These are phyloP conservation scores for Neodon shergylaensis DNA, from an alignment of 2,113 vertebrate genomes.

Conservation along the genomic window DNA sequence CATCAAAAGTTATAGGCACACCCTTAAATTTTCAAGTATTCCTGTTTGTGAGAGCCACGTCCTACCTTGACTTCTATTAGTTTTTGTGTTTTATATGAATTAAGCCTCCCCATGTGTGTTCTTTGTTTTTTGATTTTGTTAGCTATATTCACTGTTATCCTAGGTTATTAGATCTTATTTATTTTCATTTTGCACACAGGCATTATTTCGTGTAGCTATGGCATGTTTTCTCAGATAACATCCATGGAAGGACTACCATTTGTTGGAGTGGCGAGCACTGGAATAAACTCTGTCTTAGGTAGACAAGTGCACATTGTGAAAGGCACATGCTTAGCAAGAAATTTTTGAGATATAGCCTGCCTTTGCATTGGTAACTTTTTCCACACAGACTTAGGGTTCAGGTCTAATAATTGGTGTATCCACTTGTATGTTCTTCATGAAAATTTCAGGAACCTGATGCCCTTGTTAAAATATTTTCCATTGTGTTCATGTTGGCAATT, in stretches of 20 bases:
- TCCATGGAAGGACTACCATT: background rate
- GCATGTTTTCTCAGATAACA: background rate
- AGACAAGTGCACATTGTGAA: background rate
- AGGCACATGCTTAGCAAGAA: background rate
- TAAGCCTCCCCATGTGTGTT: background rate
- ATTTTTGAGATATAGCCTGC: accelerated
- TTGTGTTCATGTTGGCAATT: background rate
- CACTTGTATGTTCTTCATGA: background rate
- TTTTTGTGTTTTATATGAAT: background rate
- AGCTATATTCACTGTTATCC: background rate
- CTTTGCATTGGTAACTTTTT: background rate
- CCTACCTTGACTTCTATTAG: background rate
- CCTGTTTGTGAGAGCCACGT: accelerated
- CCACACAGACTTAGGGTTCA: background rate
- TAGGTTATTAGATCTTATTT: background rate
- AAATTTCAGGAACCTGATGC: background rate
- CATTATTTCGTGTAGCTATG: background rate
- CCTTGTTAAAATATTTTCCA: background rate
- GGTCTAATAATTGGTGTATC: background rate
- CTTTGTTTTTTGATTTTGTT: background rate
- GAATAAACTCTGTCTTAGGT: background rate
- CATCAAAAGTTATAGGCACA: background rate
- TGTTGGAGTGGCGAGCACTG: background rate
- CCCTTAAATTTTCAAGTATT: background rate
- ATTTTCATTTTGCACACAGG: background rate